These are phyloP conservation scores for Bovichtus variegatus DNA, from an alignment of 2,797 vertebrate genomes.

Conservation along the genomic window DNA sequence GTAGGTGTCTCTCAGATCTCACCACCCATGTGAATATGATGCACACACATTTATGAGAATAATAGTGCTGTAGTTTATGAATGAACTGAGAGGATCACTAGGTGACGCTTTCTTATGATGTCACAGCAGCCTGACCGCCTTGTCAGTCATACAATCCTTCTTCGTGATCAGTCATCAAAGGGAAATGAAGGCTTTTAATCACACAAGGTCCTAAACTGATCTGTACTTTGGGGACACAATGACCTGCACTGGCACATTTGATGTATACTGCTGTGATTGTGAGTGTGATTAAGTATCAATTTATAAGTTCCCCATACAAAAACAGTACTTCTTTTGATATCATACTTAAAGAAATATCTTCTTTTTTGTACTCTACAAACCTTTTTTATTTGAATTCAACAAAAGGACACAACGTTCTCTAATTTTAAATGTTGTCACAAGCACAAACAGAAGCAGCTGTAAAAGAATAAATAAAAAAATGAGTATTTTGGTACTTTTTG, in stretches of 20 bases:
- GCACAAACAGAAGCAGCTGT: background rate
- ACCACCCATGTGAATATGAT: constrained; percentile 34
- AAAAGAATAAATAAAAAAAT: background rate
- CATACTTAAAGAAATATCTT: background rate
- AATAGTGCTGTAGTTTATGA: constrained; percentile 75
- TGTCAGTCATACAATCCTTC: background rate
- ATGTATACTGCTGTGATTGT: too few species aligned
- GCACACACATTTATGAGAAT: too few species aligned
- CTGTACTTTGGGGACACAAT: background rate
- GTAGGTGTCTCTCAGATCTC: constrained; percentile 83
- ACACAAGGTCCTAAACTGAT: background rate
- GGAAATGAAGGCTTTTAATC: background rate
- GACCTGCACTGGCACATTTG: too few species aligned
- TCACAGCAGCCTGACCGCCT: constrained; percentile 28
- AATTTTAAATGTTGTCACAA: background rate
- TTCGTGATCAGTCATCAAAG: background rate
- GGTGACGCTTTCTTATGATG: constrained; percentile 59
- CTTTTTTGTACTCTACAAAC: too few species aligned
- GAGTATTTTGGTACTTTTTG: background rate
- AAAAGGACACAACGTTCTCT: background rate
- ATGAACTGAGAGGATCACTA: constrained; percentile 70
- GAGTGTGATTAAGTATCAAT: background rate
- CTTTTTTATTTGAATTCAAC: background rate
- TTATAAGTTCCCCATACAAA: background rate
- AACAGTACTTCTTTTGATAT: background rate